Base-by-base conservation (phyloP, 1,140 invertebrate genomes). In the Drosophila burlai region DNA sequence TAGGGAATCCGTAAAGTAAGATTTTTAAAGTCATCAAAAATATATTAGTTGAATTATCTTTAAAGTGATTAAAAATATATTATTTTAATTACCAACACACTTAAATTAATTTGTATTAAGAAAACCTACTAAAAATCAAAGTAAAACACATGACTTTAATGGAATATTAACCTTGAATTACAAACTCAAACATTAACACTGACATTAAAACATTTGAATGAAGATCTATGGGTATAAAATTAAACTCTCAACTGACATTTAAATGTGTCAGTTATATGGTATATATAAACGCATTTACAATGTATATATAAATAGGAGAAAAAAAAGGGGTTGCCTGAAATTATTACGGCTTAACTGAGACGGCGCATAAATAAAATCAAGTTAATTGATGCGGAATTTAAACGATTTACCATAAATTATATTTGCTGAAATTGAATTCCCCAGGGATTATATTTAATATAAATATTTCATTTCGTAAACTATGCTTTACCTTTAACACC, bases 391-490 rank as follows among this genome's bases (percentile, higher is more conserved):
- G 55, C 55, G 18, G 10, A 60, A 40, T 29, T 21, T 40, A 62
- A 24, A 15, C 31, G 60, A 26, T 57, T 62, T 34, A 57, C 60
- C 31, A 62, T 62, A 62, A 62, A 62, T 55, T 36, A 62, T 55
- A 62, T 57, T 36, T 58, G 31, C 21, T 36, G 31, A 57, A 57
- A 62, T 62, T 26, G 31, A 62, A 62, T 58, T 62, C 31, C 13
- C 21, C 16, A 1, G 3, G 31, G 49, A 57, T 62, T 62, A 57
- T 57, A 21, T 29, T 49, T 10, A 49, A 49, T 49, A 49, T 36
- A 21, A 54, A 52, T 55, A 61, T 55, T 60, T 49, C 1, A 60
- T 18, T 59, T 29, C 5, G 40, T 21, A 31, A 31, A 47, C 26
- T 31, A 21, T 34, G 58, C 29, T 16, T 36, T 55, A 24, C 21